Evolutionary conservation across 2,797 vertebrate species (phyloP).

Genomic region (Pseudochaenichthys georgianus): DNA sequence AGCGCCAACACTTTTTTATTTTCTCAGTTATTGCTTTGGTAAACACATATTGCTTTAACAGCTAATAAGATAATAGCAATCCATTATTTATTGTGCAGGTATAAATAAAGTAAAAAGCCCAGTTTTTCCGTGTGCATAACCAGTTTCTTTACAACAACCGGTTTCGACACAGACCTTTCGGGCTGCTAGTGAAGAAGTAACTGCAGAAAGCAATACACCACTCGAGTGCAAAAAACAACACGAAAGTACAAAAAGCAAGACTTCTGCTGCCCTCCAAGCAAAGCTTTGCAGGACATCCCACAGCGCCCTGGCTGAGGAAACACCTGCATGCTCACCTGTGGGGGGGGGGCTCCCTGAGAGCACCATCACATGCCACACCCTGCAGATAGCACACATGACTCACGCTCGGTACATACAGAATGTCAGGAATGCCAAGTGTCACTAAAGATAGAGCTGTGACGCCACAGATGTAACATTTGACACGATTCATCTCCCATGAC

Average conservation of each 20-base stretch:
- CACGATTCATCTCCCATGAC: conserved; percentile 49
- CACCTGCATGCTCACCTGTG: conserved; percentile 62
- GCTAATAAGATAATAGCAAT: background rate
- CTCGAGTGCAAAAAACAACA: background rate
- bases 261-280: background rate
- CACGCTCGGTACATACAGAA: conserved; percentile 52
- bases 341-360: conserved; percentile 53
- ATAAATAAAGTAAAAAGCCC: background rate
- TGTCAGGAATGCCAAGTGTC: conserved; percentile 67
- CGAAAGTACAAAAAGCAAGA: background rate
- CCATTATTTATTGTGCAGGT: background rate
- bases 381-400: conserved; percentile 39
- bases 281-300: background rate
- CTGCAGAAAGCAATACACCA: background rate
- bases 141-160: conserved; percentile 10
- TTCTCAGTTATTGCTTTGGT: background rate
- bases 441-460: conserved; percentile 70
- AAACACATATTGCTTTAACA: background rate
- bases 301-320: background rate
- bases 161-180: conserved; percentile 1
- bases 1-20: background rate
- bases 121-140: background rate
- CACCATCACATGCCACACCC: conserved; percentile 57
- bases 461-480: conserved; percentile 52
- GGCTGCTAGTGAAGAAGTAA: background rate